Conservation (phyloP, 2,888 invertebrate species). For the Lymantria monacha region DNA sequence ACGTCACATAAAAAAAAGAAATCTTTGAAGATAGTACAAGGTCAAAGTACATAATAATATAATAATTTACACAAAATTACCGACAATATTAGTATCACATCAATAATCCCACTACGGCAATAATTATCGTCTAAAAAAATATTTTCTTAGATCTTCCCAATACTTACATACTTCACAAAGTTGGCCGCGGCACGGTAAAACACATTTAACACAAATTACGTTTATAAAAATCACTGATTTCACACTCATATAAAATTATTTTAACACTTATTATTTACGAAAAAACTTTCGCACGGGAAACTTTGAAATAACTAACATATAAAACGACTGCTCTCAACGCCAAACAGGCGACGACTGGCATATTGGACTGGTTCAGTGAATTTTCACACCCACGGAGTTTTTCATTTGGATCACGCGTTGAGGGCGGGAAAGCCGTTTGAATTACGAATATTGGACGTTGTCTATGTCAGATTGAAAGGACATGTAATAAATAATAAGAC, state of each 20-base stretch:
- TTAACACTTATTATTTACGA: constrained; percentile 33
- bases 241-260: constrained; percentile 38
- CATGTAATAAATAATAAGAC: constrained; percentile 2
- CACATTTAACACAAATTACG: constrained; percentile 44
- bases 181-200: constrained; percentile 22
- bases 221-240: constrained; percentile 41
- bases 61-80: constrained; percentile 8
- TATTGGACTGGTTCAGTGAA: constrained; percentile 34
- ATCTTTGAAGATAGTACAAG: constrained; percentile 5
- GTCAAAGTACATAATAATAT: constrained; percentile 4
- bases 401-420: constrained; percentile 54
- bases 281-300: constrained; percentile 60
- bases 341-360: constrained; percentile 54
- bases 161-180: constrained; percentile 28
- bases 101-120: constrained; percentile 18
- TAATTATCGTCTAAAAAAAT: constrained; percentile 15
- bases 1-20: not conserved
- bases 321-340: constrained; percentile 47
- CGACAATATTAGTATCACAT: constrained; percentile 13
- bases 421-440: constrained; percentile 57
- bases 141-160: constrained; percentile 12
- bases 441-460: constrained; percentile 40
- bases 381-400: constrained; percentile 48
- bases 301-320: constrained; percentile 37
- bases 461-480: constrained; percentile 32